Percentiles rank a stretch among this genome's conserved stretches.
These are phyloP conservation scores for Copsychus sechellarum DNA, from an alignment of 2,113 vertebrate species.

Conservation along the genomic window DNA sequence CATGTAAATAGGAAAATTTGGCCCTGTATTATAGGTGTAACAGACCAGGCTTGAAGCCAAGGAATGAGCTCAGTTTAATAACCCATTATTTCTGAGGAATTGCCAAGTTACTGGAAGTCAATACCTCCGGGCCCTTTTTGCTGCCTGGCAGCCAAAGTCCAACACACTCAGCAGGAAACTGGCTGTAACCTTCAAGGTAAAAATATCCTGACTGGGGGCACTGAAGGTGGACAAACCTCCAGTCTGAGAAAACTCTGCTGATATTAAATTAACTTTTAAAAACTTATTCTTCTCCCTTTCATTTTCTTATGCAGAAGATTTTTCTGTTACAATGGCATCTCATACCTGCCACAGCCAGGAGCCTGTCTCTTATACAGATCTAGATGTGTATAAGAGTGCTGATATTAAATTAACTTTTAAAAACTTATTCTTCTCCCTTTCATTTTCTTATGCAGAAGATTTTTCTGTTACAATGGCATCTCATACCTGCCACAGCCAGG, in stretches of 20 bases:
- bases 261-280: not conserved
- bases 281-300: not conserved
- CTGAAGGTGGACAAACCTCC: not conserved
- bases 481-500: not conserved
- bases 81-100: slow-evolving; percentile 8
- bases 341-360: not conserved
- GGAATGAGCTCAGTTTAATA: slow-evolving; percentile 26
- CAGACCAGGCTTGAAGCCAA: not conserved
- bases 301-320: not conserved
- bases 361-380: too few relatives aligned
- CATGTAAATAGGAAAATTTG: not conserved
- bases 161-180: not conserved
- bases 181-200: slow-evolving; percentile 26
- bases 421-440: not conserved
- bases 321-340: not conserved
- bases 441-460: not conserved
- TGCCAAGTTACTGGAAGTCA: slow-evolving; percentile 51
- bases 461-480: not conserved
- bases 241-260: not conserved
- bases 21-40: not conserved
- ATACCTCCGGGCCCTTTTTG: not conserved
- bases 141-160: not conserved
- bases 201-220: not conserved
- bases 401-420: not conserved
- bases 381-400: too few relatives aligned